Evolutionary conservation across 2,797 vertebrate genomes (phyloP), one percentile per base, ranked within the genome.

Genomic region (Remorina albescens): DNA sequence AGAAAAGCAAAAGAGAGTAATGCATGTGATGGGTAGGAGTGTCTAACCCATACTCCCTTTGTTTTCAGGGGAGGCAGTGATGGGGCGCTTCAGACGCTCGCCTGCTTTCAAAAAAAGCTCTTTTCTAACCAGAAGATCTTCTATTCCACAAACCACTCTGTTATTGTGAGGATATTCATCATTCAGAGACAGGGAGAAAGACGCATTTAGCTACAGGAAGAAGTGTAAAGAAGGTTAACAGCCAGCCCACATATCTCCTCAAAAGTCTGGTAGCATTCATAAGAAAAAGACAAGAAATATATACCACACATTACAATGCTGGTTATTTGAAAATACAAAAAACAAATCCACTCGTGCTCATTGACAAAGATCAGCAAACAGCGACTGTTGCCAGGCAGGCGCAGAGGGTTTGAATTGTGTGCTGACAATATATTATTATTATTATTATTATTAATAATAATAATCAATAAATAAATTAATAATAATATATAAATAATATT

Each of bases 41-140:
- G 81, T 68, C 72, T 53, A 63, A 67, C 28, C 53, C 80, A 73
- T 49, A 53, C 44, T 73, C 58, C 63, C 67, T 88, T 91, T 88
- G 86, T 89, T 86, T 90, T 74, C 25, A 65, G 28, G 51, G 21
- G 68, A 63, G 61, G 67, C 74, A 56, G 67, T 70, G 81, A 75
- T 64, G 71, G 80, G 64, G 73, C 16, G 76, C 79, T 67, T 63
- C 53, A 59, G 59, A 60, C 67, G 65, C 64, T 79, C 54, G 11
- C 36, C 46, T 67, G 28, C 55, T 71, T 18, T 5, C 15, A 28
- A 69, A 86, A 83, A 72, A 59, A 54, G 56, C 12, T 42, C 42
- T 23, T 81, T 84, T 88, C 64, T 67, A 67, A 42, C 64, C 74
- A 76, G 63, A 74, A 59, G 62, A 68, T 71, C 71, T 67, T 70